Percentiles rank a stretch among this genome's conserved stretches.
phyloP scores from a whole-genome alignment of 1,140 invertebrate genomes.

The Eueides isabella region DNA sequence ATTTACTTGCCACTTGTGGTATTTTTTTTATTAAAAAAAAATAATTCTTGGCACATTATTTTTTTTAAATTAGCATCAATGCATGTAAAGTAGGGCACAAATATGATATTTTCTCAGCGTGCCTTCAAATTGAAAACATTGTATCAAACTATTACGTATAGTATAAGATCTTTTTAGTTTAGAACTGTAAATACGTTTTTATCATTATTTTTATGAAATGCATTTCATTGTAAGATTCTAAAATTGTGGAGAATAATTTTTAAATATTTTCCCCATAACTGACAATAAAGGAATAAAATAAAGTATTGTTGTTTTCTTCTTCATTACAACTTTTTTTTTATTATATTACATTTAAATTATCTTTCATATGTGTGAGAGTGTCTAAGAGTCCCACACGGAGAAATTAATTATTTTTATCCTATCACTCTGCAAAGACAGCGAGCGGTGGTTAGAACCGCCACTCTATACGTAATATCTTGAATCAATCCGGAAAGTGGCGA shows the following conservation, averaged over 20 bases:
- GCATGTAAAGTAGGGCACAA: conserved; percentile 52
- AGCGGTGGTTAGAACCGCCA: too few relatives aligned
- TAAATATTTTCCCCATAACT: conserved; percentile 75
- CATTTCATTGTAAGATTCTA: conserved; percentile 78
- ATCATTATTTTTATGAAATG: conserved; percentile 77
- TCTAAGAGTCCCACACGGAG: too few relatives aligned
- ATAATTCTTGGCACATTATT: conserved; percentile 34
- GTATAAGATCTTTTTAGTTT: conserved; percentile 48
- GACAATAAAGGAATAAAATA: conserved; percentile 80
- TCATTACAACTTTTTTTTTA: background rate
- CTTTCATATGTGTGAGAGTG: background rate
- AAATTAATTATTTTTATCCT: too few relatives aligned
- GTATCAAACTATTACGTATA: conserved; percentile 68
- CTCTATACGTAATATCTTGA: too few relatives aligned
- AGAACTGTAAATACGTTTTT: conserved; percentile 76
- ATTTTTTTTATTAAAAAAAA: conserved; percentile 7
- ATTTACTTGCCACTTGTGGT: background rate
- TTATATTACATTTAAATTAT: background rate
- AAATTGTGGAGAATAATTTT: conserved; percentile 70
- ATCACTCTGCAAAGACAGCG: too few relatives aligned
- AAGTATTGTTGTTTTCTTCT: conserved; percentile 50
- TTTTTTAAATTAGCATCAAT: conserved; percentile 29
- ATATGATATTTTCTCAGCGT: conserved; percentile 47
- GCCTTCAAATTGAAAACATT: conserved; percentile 63
- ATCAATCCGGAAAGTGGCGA: too few relatives aligned